A percentile compares a stretch with the other conserved stretches of the same genome.
Conservation (phyloP, 2,113 vertebrate species). For the Phaethornis superciliosus region DNA sequence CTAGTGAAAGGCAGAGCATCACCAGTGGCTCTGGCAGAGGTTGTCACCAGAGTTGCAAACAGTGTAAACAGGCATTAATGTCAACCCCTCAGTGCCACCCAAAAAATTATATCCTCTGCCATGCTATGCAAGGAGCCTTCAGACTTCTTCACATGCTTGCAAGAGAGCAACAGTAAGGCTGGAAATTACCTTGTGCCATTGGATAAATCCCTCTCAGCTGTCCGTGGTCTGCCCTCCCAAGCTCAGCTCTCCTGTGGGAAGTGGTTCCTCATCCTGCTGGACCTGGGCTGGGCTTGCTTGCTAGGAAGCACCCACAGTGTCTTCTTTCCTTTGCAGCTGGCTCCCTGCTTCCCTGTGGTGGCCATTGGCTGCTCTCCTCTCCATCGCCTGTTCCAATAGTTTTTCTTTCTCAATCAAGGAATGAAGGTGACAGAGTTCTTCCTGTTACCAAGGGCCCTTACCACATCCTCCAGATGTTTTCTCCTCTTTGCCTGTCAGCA, state of each 20-base stretch:
- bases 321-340: not conserved
- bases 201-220: not conserved
- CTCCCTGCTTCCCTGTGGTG: not conserved
- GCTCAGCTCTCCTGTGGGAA: fast-evolving
- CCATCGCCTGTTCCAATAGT: not conserved
- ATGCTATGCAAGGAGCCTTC: not conserved
- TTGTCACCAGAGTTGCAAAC: not conserved
- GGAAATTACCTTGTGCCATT: not conserved
- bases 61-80: not conserved
- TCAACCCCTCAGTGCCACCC: no score
- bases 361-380: not conserved
- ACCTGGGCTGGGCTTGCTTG: not conserved
- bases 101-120: not conserved
- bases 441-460: not conserved
- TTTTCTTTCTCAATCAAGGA: not conserved
- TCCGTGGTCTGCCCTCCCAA: not conserved
- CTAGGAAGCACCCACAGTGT: not conserved
- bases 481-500: not conserved
- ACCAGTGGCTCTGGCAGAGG: not conserved
- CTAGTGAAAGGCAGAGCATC: not conserved
- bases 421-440: not conserved
- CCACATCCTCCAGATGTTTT: fast-evolving
- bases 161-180: not conserved
- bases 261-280: fast-evolving
- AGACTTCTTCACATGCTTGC: not conserved